Evolutionary conservation across 2,113 vertebrate genomes (phyloP).

Genomic region (Phrynosoma platyrhinos): DNA sequence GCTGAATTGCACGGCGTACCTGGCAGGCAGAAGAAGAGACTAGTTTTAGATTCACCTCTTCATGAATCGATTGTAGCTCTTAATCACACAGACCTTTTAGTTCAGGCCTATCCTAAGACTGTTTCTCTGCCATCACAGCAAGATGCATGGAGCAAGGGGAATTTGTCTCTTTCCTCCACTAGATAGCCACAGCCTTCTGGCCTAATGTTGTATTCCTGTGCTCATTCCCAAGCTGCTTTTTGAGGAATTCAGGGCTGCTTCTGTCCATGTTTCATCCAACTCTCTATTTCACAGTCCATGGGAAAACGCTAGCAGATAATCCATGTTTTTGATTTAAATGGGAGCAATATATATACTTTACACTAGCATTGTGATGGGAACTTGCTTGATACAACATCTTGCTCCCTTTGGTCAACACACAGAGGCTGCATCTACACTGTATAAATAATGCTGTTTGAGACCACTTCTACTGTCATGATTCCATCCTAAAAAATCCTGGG

Average conservation of each 20-base stretch:
- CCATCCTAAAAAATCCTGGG: too few species aligned
- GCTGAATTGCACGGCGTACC: conserved; percentile 95
- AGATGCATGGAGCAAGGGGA: neutral
- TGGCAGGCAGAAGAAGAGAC: conserved; percentile 53
- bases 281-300: neutral
- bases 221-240: neutral
- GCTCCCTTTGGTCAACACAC: neutral
- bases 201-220: neutral
- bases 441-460: too few species aligned
- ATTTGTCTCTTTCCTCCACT: neutral
- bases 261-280: neutral
- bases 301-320: neutral
- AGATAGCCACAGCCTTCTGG: neutral
- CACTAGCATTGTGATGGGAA: neutral
- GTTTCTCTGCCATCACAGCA: neutral
- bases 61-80: neutral
- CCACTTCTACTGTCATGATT: too few species aligned
- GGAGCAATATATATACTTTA: neutral
- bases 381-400: neutral
- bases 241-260: neutral
- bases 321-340: neutral
- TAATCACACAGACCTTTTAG: neutral
- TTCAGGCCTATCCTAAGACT: neutral
- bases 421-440: too few species aligned
- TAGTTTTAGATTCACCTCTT: neutral